Evolutionary conservation across 1,140 invertebrate genomes (phyloP), one percentile per base, ranked within the genome.

Genomic region (Catajapyx aquilonaris): DNA sequence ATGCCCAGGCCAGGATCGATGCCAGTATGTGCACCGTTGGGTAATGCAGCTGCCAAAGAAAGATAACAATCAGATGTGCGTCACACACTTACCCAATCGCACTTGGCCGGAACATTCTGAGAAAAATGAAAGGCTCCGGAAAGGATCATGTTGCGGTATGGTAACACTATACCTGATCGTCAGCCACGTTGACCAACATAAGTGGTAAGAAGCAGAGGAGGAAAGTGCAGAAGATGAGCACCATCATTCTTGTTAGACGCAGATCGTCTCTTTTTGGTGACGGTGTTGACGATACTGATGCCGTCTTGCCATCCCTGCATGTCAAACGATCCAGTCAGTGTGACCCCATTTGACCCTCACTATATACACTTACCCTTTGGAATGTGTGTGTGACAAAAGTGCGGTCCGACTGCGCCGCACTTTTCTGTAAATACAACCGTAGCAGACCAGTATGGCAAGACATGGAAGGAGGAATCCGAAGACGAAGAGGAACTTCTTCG

Each of bases 181-280:
- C 78, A 28, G 76, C 65, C 10, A 86, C 80, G 54, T 86, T 87
- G 46, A 76, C 76, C 33, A 86, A 61, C 74, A 84, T 83, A 23
- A 86, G 59, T 0, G 81, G 83, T 36, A 86, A 62, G 56, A 84
- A 88, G 48, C 78, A 86, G 17, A 76, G 55, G 1, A 86, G 54
- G 56, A 86, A 87, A 48, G 76, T 79, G 10, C 80, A 57, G 53
- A 88, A 88, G 48, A 87, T 87, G 9, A 73, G 71, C 22, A 83
- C 60, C 76, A 88, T 86, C 43, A 86, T 66, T 40, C 71, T 71
- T 2, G 81, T 86, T 13, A 88, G 62, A 20, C 78, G 63, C 13
- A 72, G 71, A 49, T 86, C 79, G 46, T 84, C 79, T 41, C 75
- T 46, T 23, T 48, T 21, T n/a, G n/a, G n/a, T n/a, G n/a, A n/a